Evolutionary conservation across 2,888 invertebrate species (phyloP).

Genomic region (Xylophagus ater): DNA sequence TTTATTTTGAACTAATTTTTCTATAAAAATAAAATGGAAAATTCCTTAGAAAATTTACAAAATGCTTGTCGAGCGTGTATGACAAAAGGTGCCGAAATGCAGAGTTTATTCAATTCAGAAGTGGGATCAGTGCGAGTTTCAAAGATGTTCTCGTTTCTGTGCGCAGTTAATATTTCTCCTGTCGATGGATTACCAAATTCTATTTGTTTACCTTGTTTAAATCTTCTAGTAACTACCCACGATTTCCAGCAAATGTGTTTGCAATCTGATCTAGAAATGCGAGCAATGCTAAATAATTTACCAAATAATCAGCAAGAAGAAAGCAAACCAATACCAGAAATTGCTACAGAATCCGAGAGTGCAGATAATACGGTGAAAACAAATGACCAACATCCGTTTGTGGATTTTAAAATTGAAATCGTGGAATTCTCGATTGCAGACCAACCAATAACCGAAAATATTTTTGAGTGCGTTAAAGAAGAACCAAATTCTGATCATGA

Average conservation of each 20-base stretch:
- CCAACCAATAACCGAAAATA: too few species aligned
- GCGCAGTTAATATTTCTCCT: conserved; percentile 32
- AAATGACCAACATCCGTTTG: too few species aligned
- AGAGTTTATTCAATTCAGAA: conserved; percentile 7
- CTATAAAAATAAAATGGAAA: too few species aligned
- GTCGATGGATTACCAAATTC: conserved; percentile 50
- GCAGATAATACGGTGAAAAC: too few species aligned
- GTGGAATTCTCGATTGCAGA: too few species aligned
- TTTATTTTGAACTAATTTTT: too few species aligned
- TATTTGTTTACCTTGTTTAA: conserved; percentile 46
- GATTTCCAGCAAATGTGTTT: conserved; percentile 41
- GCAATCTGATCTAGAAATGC: conserved; percentile 35
- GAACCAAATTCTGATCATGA: too few species aligned
- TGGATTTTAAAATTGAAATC: too few species aligned
- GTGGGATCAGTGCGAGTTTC: conserved; percentile 19
- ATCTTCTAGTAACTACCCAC: conserved; percentile 41
- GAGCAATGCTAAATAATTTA: conserved; percentile 28
- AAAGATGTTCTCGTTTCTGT: conserved; percentile 31
- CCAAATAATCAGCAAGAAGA: conserved; percentile 27
- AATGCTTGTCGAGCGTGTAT: conserved; percentile 20
- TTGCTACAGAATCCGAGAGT: too few species aligned
- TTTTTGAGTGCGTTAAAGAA: too few species aligned
- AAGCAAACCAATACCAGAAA: conserved; percentile 22
- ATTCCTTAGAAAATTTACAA: too few species aligned
- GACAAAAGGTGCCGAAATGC: conserved; percentile 8